Evolutionary conservation across 2,113 vertebrate species (phyloP).

Genomic region (Piprites chloris): DNA sequence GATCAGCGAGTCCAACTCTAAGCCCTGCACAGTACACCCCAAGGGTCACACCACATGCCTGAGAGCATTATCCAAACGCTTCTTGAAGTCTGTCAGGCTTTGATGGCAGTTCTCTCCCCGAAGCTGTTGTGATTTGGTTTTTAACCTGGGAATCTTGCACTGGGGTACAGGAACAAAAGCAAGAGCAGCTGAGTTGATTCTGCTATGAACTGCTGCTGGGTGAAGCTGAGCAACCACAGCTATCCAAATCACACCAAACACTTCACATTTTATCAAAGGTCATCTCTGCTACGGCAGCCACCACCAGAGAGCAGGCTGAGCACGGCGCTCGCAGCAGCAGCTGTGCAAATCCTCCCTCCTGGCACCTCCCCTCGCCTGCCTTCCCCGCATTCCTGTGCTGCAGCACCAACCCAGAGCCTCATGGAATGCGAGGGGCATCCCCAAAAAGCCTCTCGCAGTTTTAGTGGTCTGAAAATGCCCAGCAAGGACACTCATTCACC

Average conservation of each 20-base stretch:
- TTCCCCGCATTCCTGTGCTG: background rate
- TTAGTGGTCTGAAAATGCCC: background rate
- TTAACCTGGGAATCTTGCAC: background rate
- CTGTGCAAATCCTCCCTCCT: constrained; percentile 8
- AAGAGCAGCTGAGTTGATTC: background rate
- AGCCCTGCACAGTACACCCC: background rate
- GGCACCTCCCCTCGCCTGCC: constrained; percentile 6
- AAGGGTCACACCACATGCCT: background rate
- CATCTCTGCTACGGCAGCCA: constrained; percentile 16
- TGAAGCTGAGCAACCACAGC: background rate
- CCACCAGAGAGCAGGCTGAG: constrained; percentile 68
- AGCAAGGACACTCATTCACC: background rate
- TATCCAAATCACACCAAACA: background rate
- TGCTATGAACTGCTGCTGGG: background rate
- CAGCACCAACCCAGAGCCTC: background rate
- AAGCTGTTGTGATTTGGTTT: background rate
- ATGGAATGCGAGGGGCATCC: fast-evolving
- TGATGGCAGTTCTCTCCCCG: background rate
- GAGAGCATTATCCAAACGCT: background rate
- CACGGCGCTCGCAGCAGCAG: background rate
- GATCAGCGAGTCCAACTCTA: background rate
- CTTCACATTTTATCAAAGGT: constrained; percentile 32
- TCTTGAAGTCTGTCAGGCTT: background rate
- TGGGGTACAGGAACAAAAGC: background rate
- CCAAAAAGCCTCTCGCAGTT: background rate